A percentile compares a stretch with the other conserved stretches of the same genome.
phyloP scores from a whole-genome alignment of 2,888 invertebrate species.

The Corythucha ciliata region DNA sequence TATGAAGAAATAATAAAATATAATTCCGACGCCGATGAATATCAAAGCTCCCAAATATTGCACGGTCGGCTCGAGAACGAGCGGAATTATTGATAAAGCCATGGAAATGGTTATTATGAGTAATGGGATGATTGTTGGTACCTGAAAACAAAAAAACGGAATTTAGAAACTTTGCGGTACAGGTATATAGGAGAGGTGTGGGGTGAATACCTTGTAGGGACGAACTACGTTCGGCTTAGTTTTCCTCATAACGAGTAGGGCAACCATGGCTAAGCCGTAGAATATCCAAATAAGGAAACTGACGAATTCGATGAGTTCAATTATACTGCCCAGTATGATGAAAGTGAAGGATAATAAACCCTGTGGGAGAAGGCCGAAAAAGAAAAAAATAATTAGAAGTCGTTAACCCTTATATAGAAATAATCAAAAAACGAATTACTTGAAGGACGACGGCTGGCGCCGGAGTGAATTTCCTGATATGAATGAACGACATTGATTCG shows the following conservation, averaged over 20 bases:
- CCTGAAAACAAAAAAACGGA: too few species aligned
- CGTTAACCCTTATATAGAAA: not conserved
- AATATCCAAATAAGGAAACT: slow-evolving; percentile 83
- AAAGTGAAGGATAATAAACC: slow-evolving; percentile 60
- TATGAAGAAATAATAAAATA: slow-evolving; percentile 65
- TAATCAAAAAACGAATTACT: slow-evolving; percentile 42
- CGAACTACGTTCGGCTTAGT: slow-evolving; percentile 58
- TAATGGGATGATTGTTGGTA: slow-evolving; percentile 61
- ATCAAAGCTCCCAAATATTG: slow-evolving; percentile 67
- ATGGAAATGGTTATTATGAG: slow-evolving; percentile 60
- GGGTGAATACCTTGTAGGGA: slow-evolving; percentile 54
- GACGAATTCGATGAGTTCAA: slow-evolving; percentile 69
- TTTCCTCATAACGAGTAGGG: slow-evolving; percentile 60
- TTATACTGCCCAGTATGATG: slow-evolving; percentile 63
- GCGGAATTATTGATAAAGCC: slow-evolving; percentile 64
- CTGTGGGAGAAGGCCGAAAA: slow-evolving; percentile 42
- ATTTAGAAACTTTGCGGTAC: too few species aligned
- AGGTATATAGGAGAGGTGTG: not conserved
- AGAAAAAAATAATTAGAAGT: not conserved
- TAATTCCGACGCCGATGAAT: slow-evolving; percentile 59
- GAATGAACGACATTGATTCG: slow-evolving; percentile 67
- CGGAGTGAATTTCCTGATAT: slow-evolving; percentile 62
- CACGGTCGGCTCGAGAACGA: slow-evolving; percentile 61
- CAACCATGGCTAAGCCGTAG: slow-evolving; percentile 73
- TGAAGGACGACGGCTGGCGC: slow-evolving; percentile 74